Evolutionary conservation across 2,113 vertebrate species (phyloP).

Genomic region (Lichenostomus cassidix): DNA sequence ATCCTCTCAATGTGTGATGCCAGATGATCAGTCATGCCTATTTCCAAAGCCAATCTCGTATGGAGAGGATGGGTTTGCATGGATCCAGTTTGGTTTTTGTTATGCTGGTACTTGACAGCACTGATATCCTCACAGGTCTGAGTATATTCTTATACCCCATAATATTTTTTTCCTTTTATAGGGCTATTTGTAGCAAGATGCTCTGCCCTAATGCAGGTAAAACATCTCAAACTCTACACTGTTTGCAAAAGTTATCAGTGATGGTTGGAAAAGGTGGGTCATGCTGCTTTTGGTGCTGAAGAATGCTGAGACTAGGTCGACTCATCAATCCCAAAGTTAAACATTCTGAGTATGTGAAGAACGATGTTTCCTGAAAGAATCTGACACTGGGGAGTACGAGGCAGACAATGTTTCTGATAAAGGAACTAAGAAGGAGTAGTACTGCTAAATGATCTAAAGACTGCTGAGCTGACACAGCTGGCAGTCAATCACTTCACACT

Average conservation of each 20-base stretch:
- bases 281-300: neutral
- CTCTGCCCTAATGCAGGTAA: neutral
- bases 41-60: neutral
- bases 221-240: neutral
- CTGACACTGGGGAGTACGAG: fast-evolving
- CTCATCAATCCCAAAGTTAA: neutral
- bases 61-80: neutral
- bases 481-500: neutral
- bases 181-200: neutral
- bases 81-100: neutral
- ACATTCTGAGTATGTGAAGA: neutral
- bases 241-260: neutral
- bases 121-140: neutral
- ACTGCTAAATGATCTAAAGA: neutral
- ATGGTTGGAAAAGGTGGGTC: neutral
- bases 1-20: neutral
- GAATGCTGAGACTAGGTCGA: neutral
- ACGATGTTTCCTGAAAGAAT: neutral
- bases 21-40: neutral
- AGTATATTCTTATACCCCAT: neutral
- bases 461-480: neutral
- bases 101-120: neutral
- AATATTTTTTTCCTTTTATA: neutral
- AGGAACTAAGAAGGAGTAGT: neutral
- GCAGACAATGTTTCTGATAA: neutral